A percentile compares a stretch with the other conserved stretches of the same genome.
phyloP scores from a whole-genome alignment of 1,140 invertebrate genomes.

The Onthophagus taurus region DNA sequence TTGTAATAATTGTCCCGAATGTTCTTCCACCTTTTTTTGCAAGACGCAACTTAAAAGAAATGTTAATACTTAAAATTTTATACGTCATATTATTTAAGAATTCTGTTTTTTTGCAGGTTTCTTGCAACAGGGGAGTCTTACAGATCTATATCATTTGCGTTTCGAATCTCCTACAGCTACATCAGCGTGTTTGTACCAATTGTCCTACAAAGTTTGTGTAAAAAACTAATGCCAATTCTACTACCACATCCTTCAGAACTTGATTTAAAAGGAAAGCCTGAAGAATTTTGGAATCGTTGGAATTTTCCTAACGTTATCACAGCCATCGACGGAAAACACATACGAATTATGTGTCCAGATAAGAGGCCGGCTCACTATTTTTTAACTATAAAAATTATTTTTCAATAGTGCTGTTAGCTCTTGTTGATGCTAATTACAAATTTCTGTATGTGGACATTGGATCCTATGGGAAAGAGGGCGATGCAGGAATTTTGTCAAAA shows the following conservation, averaged over 20 bases:
- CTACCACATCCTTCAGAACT: slow-evolving; percentile 11
- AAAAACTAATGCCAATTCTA: slow-evolving; percentile 17
- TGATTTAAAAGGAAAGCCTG: slow-evolving; percentile 21
- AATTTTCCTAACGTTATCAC: slow-evolving; percentile 42
- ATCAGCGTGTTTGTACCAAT: slow-evolving; percentile 15
- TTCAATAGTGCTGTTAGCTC: slow-evolving; percentile 39
- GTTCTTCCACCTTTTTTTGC: slow-evolving; percentile 15
- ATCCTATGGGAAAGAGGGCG: slow-evolving; percentile 35
- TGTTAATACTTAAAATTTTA: too few relatives aligned
- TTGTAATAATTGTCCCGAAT: slow-evolving; percentile 9
- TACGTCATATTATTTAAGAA: slow-evolving; percentile 1
- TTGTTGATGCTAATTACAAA: slow-evolving; percentile 41
- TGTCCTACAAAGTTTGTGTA: slow-evolving; percentile 13
- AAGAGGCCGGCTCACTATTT: slow-evolving; percentile 33
- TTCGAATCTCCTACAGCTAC: slow-evolving; percentile 18
- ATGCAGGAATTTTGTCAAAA: slow-evolving; percentile 30
- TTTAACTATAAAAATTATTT: slow-evolving; percentile 35
- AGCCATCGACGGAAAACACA: slow-evolving; percentile 41
- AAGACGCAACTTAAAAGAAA: slow-evolving; percentile 10
- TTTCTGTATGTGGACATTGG: slow-evolving; percentile 41
- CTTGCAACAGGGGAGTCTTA: slow-evolving; percentile 19
- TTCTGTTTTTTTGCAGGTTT: slow-evolving; percentile 17
- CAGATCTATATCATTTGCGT: slow-evolving; percentile 19
- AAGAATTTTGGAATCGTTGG: slow-evolving; percentile 35
- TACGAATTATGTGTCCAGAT: slow-evolving; percentile 29